These are phyloP conservation scores for Stylophora pistillata DNA, from an alignment of 64 coral and sea anemone genomes.

Conservation along the genomic window DNA sequence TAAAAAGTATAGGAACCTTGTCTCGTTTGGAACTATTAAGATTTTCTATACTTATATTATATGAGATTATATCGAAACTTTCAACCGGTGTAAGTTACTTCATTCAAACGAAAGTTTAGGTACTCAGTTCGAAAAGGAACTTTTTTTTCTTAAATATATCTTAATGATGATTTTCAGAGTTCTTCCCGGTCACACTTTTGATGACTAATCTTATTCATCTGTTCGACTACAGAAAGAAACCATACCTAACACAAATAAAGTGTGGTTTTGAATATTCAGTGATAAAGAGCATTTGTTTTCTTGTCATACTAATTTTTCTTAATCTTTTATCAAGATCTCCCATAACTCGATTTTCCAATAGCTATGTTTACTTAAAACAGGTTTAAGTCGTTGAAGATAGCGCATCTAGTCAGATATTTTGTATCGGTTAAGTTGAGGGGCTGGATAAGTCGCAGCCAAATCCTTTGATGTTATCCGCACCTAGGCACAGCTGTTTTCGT, in stretches of 20 bases:
- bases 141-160: background rate
- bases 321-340: slow-evolving; percentile 17
- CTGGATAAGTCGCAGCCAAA: background rate
- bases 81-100: background rate
- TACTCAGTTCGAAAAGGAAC: background rate
- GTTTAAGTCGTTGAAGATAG: slow-evolving; percentile 24
- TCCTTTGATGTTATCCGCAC: slow-evolving; percentile 46
- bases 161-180: background rate
- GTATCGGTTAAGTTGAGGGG: slow-evolving; percentile 26
- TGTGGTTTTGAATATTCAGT: background rate
- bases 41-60: too few species aligned
- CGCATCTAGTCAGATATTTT: slow-evolving; percentile 21
- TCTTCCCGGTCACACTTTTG: background rate
- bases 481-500: background rate
- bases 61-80: background rate
- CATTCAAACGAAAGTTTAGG: background rate
- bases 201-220: background rate
- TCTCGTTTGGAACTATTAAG: too few species aligned
- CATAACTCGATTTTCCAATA: slow-evolving; percentile 40
- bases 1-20: too few species aligned
- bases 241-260: background rate
- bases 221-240: background rate
- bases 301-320: slow-evolving; percentile 4
- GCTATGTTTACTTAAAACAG: slow-evolving; percentile 45
- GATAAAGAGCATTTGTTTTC: slow-evolving; percentile 12